Conservation (phyloP, 2,797 vertebrate species). For the Bradypus variegatus region DNA sequence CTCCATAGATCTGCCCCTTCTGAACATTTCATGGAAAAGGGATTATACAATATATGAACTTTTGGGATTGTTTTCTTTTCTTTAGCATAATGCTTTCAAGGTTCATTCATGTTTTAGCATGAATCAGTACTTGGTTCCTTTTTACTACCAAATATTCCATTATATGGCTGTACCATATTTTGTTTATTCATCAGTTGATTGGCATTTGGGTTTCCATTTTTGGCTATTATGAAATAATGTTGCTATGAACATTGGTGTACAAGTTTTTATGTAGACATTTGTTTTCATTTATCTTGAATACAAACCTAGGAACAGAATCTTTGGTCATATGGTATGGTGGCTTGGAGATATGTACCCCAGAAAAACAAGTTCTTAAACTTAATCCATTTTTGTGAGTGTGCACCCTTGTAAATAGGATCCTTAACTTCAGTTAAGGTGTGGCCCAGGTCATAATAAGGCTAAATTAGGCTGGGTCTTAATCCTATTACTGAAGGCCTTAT, state of each 20-base stretch:
- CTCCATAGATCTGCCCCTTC: not conserved
- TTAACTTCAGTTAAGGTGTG: too few relatives aligned
- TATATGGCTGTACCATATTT: not conserved
- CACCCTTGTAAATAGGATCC: too few relatives aligned
- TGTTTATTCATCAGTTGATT: not conserved
- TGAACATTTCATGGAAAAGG: not conserved
- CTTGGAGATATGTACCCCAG: too few relatives aligned
- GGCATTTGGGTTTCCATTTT: not conserved
- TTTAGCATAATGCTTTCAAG: not conserved
- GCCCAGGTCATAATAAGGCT: too few relatives aligned
- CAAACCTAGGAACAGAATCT: not conserved
- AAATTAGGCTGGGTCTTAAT: too few relatives aligned
- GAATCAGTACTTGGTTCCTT: not conserved
- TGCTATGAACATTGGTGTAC: not conserved
- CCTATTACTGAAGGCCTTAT: too few relatives aligned
- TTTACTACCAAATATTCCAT: not conserved
- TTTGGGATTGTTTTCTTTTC: not conserved
- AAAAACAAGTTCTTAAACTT: too few relatives aligned
- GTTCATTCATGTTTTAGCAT: not conserved
- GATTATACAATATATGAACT: not conserved
- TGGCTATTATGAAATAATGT: not conserved
- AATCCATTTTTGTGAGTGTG: too few relatives aligned
- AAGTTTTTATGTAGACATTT: not conserved
- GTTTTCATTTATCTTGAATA: not conserved
- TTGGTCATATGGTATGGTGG: not conserved